These are phyloP conservation scores for Accipiter cooperii DNA, from an alignment of 2,113 vertebrate species.

Conservation along the genomic window DNA sequence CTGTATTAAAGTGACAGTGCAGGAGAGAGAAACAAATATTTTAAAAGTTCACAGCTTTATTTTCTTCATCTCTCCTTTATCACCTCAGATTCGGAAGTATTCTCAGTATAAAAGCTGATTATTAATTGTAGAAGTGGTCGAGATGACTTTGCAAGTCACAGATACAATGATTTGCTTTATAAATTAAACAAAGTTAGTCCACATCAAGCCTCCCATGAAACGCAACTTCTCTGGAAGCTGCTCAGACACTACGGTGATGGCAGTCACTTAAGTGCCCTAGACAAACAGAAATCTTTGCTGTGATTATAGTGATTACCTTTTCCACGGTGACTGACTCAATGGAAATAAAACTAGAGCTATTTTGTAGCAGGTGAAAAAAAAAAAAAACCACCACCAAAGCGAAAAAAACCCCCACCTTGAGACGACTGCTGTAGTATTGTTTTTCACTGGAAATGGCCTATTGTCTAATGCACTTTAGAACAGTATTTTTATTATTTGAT, in stretches of 20 bases:
- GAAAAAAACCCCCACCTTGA: background rate
- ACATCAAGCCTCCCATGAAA: background rate
- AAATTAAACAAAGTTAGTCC: background rate
- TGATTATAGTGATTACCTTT: conserved; percentile 38
- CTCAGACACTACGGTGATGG: conserved; percentile 16
- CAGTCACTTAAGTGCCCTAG: conserved; percentile 22
- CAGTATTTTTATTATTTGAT: conserved; percentile 8
- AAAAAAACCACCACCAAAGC: background rate
- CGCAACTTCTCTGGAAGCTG: background rate
- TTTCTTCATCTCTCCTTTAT: background rate
- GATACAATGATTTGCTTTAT: background rate
- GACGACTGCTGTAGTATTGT: background rate
- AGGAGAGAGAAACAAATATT: background rate
- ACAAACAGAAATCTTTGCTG: conserved; percentile 32
- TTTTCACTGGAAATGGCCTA: background rate
- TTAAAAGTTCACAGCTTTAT: background rate
- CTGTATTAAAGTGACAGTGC: background rate
- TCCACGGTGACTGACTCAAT: background rate
- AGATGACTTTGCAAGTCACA: background rate
- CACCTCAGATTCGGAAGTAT: background rate
- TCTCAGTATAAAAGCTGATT: background rate
- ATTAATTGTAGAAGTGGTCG: background rate
- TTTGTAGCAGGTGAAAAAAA: background rate
- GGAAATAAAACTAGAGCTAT: conserved; percentile 20
- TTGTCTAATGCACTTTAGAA: conserved; percentile 33